These are phyloP conservation scores for Cairina moschata DNA, from an alignment of 2,113 vertebrate species.

Conservation along the genomic window DNA sequence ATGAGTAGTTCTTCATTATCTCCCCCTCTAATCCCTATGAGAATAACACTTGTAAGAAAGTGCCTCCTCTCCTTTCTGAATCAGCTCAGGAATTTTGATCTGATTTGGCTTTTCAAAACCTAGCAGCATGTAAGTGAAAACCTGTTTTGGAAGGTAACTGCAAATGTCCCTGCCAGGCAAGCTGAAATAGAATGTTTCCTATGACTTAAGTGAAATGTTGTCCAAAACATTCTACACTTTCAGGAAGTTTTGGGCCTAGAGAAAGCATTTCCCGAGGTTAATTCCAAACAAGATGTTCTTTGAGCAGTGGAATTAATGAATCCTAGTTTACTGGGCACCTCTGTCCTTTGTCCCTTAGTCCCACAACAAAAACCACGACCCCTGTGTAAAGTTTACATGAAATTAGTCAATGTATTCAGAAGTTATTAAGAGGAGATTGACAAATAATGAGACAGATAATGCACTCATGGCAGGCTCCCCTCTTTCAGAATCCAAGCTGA, in stretches of 20 bases:
- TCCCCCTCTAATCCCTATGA: background rate
- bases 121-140: background rate
- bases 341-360: conserved; percentile 29
- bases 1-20: background rate
- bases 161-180: background rate
- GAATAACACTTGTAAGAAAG: background rate
- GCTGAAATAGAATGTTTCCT: background rate
- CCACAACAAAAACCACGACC: conserved; percentile 20
- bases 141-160: background rate
- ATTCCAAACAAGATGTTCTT: background rate
- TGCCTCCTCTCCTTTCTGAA: background rate
- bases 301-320: background rate
- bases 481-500: conserved; percentile 6
- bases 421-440: background rate
- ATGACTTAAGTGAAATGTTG: background rate
- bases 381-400: background rate
- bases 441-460: background rate
- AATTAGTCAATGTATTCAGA: conserved; percentile 25
- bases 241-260: background rate
- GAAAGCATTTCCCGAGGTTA: conserved; percentile 10
- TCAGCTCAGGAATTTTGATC: background rate
- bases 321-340: background rate
- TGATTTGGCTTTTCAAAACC: background rate
- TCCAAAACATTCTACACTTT: background rate
- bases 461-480: background rate